These are phyloP conservation scores for Archilochus colubris DNA, from an alignment of 2,113 vertebrate genomes.

Conservation along the genomic window DNA sequence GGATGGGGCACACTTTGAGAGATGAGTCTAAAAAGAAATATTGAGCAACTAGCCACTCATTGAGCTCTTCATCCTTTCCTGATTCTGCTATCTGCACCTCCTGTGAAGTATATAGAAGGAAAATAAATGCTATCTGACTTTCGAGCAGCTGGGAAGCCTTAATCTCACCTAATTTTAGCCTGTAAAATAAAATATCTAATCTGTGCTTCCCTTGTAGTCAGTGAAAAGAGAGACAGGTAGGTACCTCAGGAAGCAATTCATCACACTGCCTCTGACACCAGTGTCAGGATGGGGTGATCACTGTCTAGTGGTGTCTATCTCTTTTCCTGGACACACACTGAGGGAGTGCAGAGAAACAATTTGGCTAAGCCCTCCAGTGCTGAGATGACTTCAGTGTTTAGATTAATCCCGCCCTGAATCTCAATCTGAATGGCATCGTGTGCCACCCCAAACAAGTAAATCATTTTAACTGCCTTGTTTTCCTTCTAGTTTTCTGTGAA, in stretches of 20 bases:
- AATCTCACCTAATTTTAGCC: conserved; percentile 28
- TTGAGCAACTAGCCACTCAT: background rate
- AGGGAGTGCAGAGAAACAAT: conserved; percentile 13
- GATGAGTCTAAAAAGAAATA: conserved; percentile 3
- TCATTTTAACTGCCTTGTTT: conserved; percentile 68
- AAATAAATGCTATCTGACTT: conserved; percentile 24
- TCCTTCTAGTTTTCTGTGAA: conserved; percentile 45
- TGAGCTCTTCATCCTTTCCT: background rate
- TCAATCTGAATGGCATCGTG: background rate
- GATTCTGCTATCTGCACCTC: background rate
- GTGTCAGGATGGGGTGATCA: background rate
- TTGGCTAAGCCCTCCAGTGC: background rate
- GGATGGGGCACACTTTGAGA: background rate
- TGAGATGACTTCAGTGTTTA: conserved; percentile 37
- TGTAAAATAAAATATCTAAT: background rate
- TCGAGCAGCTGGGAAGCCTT: background rate
- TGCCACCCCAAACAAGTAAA: conserved; percentile 30
- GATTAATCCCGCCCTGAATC: conserved; percentile 36
- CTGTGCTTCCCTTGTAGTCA: background rate
- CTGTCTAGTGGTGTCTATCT: background rate
- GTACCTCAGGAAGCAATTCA: background rate
- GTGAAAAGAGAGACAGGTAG: background rate
- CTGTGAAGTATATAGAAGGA: background rate
- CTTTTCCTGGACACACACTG: conserved; percentile 20
- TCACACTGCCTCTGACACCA: background rate